phyloP scores from a whole-genome alignment of 2,888 invertebrate genomes.

The Entomobrya multifasciata region DNA sequence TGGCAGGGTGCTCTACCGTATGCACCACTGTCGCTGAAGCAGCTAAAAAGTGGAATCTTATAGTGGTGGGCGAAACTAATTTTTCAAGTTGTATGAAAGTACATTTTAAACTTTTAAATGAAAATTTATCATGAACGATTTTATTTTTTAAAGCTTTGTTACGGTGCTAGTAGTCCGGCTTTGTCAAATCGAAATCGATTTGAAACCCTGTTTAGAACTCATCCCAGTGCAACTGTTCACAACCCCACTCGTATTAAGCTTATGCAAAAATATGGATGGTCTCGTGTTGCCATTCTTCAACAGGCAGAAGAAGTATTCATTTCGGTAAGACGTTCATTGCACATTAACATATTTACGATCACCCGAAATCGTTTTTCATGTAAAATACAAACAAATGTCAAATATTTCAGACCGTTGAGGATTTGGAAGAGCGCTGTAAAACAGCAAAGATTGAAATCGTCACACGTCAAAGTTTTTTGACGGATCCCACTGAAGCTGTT shows the following conservation, averaged over 20 bases:
- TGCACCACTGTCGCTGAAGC: conserved; percentile 99
- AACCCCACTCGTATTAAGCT: conserved; percentile 98
- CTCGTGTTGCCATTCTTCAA: conserved; percentile 96
- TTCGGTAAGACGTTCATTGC: too few species aligned
- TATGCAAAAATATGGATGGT: conserved; percentile 99
- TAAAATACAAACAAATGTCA: conserved; percentile 6
- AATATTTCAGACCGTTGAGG: conserved; percentile 92
- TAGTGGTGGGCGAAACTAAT: conserved; percentile 91
- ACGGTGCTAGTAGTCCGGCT: conserved; percentile 99
- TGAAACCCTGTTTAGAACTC: conserved; percentile 98
- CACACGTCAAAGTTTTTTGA: conserved; percentile 97
- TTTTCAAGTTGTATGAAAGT: too few species aligned
- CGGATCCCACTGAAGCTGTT: conserved; percentile 98
- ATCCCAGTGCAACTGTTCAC: conserved; percentile 99
- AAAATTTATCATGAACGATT: conserved; percentile 74
- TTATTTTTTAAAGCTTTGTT: conserved; percentile 91
- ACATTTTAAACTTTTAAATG: too few species aligned
- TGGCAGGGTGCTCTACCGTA: conserved; percentile 98
- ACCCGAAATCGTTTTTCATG: conserved; percentile 59
- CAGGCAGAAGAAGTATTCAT: conserved; percentile 99
- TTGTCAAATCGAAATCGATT: conserved; percentile 97
- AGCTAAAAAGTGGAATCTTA: conserved; percentile 99
- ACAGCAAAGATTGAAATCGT: conserved; percentile 96
- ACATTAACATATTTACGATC: too few species aligned
- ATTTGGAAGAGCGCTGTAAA: conserved; percentile 96